Percentiles rank a stretch among this genome's conserved stretches.
Evolutionary conservation across 2,888 invertebrate genomes (phyloP).

Genomic region (Drosophila anomalipes): DNA sequence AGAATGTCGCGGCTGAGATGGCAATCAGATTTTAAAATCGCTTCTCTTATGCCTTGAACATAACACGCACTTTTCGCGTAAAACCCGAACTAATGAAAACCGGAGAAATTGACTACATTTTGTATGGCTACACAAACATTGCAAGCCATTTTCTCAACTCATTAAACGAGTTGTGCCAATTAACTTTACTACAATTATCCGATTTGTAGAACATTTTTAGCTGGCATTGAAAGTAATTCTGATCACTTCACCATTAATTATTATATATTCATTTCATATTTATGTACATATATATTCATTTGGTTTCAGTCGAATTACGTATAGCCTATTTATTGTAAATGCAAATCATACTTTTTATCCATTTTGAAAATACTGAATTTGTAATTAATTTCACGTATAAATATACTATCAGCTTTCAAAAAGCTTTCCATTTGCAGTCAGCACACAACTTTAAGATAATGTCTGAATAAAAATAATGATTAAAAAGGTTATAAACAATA

Average conservation of each 20-base stretch:
- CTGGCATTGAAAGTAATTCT: not conserved
- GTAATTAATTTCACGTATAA: not conserved
- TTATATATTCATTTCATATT: not conserved
- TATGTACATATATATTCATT: not conserved
- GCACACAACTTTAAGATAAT: not conserved
- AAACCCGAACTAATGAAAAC: not conserved
- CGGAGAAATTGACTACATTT: not conserved
- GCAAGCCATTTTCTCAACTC: not conserved
- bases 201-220: not conserved
- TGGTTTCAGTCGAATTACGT: not conserved
- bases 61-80: not conserved
- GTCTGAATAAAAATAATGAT: not conserved
- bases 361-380: not conserved
- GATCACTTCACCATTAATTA: not conserved
- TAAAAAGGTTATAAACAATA: not conserved
- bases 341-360: not conserved
- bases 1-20: constrained; percentile 14
- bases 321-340: not conserved
- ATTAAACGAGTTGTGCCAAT: not conserved
- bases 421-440: not conserved
- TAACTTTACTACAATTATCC: not conserved
- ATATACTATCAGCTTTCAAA: not conserved
- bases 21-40: constrained; percentile 20
- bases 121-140: not conserved
- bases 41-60: not conserved